Percentiles rank a stretch among this genome's conserved stretches.
Evolutionary conservation across 2,888 invertebrate genomes (phyloP).

Genomic region (Sericinus montela): DNA sequence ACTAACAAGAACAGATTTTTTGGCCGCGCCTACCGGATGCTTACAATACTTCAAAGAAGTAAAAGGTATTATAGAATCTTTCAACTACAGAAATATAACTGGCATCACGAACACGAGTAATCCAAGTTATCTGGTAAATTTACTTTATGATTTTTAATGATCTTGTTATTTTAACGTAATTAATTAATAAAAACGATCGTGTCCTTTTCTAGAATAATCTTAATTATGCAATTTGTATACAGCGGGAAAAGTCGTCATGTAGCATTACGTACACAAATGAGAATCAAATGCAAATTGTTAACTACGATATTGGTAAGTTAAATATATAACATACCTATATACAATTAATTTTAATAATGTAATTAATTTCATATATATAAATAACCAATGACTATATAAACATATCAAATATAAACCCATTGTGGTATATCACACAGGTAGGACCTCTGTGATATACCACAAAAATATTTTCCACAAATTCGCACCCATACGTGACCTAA

Average conservation of each 20-base stretch:
- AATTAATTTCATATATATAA: no score
- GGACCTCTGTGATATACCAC: no score
- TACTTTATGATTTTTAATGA: neutral
- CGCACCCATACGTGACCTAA: no score
- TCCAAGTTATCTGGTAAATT: slow-evolving; percentile 81
- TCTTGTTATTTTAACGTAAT: neutral
- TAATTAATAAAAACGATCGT: neutral
- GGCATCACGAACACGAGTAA: slow-evolving; percentile 73
- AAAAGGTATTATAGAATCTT: slow-evolving; percentile 82
- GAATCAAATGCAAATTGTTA: slow-evolving; percentile 82
- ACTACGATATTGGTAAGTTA: slow-evolving; percentile 81
- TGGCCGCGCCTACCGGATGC: slow-evolving; percentile 78
- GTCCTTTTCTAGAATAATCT: slow-evolving; percentile 83
- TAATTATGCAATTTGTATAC: slow-evolving; percentile 87
- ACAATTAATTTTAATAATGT: no score
- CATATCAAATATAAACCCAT: no score
- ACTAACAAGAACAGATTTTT: slow-evolving; percentile 47
- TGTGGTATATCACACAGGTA: no score
- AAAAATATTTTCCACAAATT: no score
- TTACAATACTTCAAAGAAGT: slow-evolving; percentile 82
- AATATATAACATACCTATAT: no score
- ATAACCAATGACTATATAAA: no score
- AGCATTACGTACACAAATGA: slow-evolving; percentile 81
- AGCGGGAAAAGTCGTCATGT: slow-evolving; percentile 81
- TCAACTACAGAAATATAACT: slow-evolving; percentile 83